A percentile compares a stretch with the other conserved stretches of the same genome.
Conservation (phyloP, 2,888 invertebrate genomes). For the Deilephila porcellus region DNA sequence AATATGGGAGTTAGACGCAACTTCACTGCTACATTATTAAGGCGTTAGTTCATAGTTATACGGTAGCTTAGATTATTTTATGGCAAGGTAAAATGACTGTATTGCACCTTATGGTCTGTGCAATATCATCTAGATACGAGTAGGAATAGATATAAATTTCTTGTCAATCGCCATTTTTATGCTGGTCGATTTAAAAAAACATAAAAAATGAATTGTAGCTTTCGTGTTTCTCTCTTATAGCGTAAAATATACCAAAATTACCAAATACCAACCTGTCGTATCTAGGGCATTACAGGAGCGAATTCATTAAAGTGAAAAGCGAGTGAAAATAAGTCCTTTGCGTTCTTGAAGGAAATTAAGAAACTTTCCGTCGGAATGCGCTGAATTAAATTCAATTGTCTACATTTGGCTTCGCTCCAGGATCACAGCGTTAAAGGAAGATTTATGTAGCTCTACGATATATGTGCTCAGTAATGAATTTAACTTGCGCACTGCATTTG, state of each 20-base stretch:
- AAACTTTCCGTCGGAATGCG: conserved; percentile 24
- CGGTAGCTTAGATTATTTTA: too few species aligned
- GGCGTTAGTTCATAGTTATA: not conserved
- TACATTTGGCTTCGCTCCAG: conserved; percentile 25
- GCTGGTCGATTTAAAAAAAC: too few species aligned
- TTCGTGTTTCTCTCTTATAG: too few species aligned
- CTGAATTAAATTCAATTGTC: conserved; percentile 27
- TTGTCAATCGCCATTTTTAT: too few species aligned
- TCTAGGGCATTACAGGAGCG: not conserved
- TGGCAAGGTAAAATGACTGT: too few species aligned
- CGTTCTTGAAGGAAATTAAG: conserved; percentile 22
- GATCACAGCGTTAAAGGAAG: conserved; percentile 27
- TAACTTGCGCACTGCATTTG: conserved; percentile 6
- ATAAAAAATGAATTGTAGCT: too few species aligned
- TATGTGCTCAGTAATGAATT: conserved; percentile 22
- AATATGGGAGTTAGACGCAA: not conserved
- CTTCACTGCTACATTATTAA: not conserved
- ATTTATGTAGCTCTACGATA: conserved; percentile 14
- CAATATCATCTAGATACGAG: too few species aligned
- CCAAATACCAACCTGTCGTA: too few species aligned
- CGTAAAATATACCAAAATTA: too few species aligned
- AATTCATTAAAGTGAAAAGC: conserved; percentile 23
- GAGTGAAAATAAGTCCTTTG: conserved; percentile 18
- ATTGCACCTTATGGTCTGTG: too few species aligned
- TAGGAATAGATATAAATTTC: too few species aligned